A percentile compares a stretch with the other conserved stretches of the same genome.
These are phyloP conservation scores for Tenthredo mesomela DNA, from an alignment of 2,888 invertebrate species.

Conservation along the genomic window DNA sequence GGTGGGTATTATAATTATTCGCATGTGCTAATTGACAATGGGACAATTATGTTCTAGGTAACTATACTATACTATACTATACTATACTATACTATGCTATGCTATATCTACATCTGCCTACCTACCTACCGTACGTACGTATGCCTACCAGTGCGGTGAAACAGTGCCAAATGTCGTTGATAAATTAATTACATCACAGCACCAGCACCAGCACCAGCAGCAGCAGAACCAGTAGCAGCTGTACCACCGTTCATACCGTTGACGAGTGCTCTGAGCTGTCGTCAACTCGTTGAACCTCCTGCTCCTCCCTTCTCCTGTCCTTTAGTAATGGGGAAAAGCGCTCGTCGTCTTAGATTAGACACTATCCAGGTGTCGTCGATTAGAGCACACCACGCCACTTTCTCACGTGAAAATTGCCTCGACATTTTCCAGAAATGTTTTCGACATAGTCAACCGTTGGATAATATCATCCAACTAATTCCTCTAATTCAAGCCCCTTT, in stretches of 20 bases:
- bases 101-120: too few relatives aligned
- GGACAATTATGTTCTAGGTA: conserved; percentile 28
- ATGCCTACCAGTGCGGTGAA: neutral
- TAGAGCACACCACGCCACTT: neutral
- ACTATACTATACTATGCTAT: neutral
- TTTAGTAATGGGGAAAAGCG: neutral
- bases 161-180: conserved; percentile 36
- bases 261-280: conserved; percentile 29
- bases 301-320: neutral
- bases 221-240: neutral
- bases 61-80: neutral
- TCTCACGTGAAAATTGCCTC: conserved; percentile 1
- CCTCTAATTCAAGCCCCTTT: neutral
- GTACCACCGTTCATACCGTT: conserved; percentile 18
- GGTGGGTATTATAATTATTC: conserved; percentile 41
- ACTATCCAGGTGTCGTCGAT: conserved; percentile 25
- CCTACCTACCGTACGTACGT: neutral
- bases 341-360: conserved; percentile 23
- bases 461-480: conserved; percentile 10
- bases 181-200: conserved; percentile 46
- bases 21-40: conserved; percentile 47
- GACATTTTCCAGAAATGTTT: conserved; percentile 7
- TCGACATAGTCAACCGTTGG: neutral
- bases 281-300: conserved; percentile 27
- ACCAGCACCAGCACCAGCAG: neutral